These are phyloP conservation scores for Alethe diademata DNA, from an alignment of 2,113 vertebrate species.

Conservation along the genomic window DNA sequence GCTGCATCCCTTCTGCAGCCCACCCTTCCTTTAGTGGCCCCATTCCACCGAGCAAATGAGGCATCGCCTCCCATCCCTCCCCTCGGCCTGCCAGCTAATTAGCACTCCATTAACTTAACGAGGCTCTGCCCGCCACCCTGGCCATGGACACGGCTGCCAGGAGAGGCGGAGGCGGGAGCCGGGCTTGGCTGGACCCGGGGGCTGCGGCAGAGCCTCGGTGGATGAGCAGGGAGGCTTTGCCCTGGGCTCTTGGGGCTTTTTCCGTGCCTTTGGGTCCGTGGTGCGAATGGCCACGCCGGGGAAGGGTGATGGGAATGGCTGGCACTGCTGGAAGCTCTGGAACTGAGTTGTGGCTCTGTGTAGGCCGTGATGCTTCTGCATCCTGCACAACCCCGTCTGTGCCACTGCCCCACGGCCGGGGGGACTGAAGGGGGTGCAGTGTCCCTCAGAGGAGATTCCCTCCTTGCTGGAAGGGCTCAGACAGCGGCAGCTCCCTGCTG, in stretches of 20 bases:
- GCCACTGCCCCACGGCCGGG: fast-evolving
- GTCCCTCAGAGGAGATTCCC: neutral
- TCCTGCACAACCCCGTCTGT: fast-evolving
- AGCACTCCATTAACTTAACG: slow-evolving; percentile 68
- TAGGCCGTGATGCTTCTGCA: neutral
- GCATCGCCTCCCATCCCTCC: neutral
- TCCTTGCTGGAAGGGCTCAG: neutral
- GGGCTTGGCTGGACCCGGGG: neutral
- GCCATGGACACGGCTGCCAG: neutral
- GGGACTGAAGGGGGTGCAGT: fast-evolving
- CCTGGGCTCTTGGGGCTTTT: fast-evolving
- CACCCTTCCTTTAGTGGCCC: slow-evolving; percentile 49
- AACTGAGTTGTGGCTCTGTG: fast-evolving
- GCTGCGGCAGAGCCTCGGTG: neutral
- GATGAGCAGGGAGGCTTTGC: neutral
- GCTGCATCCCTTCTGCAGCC: neutral
- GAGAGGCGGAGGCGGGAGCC: neutral
- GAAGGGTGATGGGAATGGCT: fast-evolving
- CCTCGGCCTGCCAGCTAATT: slow-evolving; percentile 66
- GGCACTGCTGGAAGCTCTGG: fast-evolving
- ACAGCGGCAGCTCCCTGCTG: neutral
- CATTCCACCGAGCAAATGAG: slow-evolving; percentile 57
- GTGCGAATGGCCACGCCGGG: fast-evolving
- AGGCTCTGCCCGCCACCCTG: neutral
- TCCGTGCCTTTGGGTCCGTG: fast-evolving